Evolutionary conservation across 1,140 invertebrate species (phyloP).

Genomic region (Calliphora vicina): DNA sequence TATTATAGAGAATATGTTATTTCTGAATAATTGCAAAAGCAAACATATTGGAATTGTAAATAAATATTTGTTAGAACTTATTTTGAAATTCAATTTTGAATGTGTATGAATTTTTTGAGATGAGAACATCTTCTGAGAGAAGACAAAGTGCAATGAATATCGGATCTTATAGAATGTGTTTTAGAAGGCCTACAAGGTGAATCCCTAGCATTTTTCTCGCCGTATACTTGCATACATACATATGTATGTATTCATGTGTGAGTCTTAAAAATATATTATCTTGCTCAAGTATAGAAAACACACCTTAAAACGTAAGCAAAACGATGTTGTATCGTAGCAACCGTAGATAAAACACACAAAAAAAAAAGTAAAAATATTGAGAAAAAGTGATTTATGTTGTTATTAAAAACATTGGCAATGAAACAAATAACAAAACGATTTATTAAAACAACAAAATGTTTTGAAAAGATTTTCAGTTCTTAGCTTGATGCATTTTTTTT

Average conservation of each 20-base stretch:
- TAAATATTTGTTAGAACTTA: too few relatives aligned
- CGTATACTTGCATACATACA: too few relatives aligned
- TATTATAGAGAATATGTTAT: too few relatives aligned
- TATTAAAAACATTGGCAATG: constrained; percentile 16
- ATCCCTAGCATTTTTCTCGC: too few relatives aligned
- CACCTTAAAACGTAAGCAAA: background rate
- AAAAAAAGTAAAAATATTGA: background rate
- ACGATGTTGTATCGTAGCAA: background rate
- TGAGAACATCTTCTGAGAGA: too few relatives aligned
- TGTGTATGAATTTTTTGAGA: too few relatives aligned
- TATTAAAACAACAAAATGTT: background rate
- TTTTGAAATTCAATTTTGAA: too few relatives aligned
- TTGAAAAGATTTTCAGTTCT: background rate
- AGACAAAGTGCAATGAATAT: too few relatives aligned
- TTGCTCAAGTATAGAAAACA: background rate
- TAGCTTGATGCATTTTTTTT: background rate
- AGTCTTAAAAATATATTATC: background rate
- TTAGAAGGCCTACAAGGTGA: too few relatives aligned
- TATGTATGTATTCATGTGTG: background rate
- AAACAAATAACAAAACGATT: constrained; percentile 10
- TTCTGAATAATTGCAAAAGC: too few relatives aligned
- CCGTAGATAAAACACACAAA: background rate
- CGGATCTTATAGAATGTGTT: too few relatives aligned
- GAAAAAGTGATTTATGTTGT: constrained; percentile 13
- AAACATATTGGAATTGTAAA: too few relatives aligned